Conservation (phyloP, 2,797 vertebrate genomes). For the Lepilemur septentrionalis region DNA sequence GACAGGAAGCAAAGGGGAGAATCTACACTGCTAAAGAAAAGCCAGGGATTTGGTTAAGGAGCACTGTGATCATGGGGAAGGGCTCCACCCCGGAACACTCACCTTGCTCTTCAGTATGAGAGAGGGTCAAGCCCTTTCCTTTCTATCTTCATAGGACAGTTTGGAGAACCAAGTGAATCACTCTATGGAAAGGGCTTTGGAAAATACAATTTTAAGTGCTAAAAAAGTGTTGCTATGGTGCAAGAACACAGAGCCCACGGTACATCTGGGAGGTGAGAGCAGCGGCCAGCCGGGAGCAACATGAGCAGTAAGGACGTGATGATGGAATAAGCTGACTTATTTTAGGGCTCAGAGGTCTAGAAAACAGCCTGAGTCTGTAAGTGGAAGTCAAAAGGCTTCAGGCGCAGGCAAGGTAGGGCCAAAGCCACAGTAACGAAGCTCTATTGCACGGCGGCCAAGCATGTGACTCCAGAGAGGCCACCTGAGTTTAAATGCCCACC, state of each 20-base stretch:
- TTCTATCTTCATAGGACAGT: neutral
- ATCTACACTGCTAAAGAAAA: neutral
- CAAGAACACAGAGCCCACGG: neutral
- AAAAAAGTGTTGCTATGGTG: neutral
- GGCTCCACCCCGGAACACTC: rapidly evolving
- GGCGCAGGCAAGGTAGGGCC: neutral
- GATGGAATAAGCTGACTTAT: neutral
- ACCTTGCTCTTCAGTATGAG: neutral
- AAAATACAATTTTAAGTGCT: neutral
- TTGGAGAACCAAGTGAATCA: neutral
- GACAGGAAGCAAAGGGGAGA: neutral
- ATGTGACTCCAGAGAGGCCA: neutral
- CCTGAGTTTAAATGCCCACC: neutral
- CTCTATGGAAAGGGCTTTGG: neutral
- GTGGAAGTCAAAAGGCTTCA: neutral
- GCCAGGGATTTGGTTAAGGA: neutral
- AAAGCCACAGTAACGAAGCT: neutral
- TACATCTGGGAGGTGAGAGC: neutral
- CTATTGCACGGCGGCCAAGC: neutral
- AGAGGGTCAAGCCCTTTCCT: neutral
- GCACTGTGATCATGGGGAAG: neutral
- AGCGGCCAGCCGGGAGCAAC: neutral
- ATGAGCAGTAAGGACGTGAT: neutral
- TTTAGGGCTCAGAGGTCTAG: neutral
- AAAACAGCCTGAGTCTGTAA: neutral